phyloP scores from a whole-genome alignment of 2,113 vertebrate genomes.

The Microcebus griseorufus region DNA sequence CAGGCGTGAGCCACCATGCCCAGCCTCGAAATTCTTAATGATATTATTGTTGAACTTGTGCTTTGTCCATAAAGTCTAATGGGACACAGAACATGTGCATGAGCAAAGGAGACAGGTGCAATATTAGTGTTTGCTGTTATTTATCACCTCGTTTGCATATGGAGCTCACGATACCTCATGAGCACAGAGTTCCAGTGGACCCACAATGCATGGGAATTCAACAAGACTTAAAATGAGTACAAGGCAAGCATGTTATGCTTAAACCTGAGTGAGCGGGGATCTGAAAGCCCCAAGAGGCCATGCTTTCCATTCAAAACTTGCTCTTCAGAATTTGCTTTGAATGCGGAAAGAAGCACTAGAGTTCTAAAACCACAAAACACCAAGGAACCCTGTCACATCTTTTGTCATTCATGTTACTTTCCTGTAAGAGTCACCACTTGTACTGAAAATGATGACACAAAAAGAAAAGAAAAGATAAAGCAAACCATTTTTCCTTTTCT shows the following conservation, averaged over 20 bases:
- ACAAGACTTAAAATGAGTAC: neutral
- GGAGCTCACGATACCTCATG: neutral
- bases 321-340: neutral
- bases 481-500: too few species aligned
- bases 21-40: neutral
- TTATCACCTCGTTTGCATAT: neutral
- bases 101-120: neutral
- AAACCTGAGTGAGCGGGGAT: neutral
- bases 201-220: neutral
- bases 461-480: neutral
- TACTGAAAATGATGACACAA: neutral
- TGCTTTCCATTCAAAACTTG: neutral
- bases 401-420: neutral
- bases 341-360: neutral
- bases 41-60: neutral
- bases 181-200: neutral
- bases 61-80: neutral
- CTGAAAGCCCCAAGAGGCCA: neutral
- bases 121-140: accelerated
- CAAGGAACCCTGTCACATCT: too few species aligned
- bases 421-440: neutral
- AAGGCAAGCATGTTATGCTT: neutral
- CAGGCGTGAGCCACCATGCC: too few species aligned
- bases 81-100: neutral
- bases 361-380: neutral